A percentile compares a stretch with the other conserved stretches of the same genome.
These are phyloP conservation scores for Cheumatopsyche charites DNA, from an alignment of 1,140 invertebrate species.

Conservation along the genomic window DNA sequence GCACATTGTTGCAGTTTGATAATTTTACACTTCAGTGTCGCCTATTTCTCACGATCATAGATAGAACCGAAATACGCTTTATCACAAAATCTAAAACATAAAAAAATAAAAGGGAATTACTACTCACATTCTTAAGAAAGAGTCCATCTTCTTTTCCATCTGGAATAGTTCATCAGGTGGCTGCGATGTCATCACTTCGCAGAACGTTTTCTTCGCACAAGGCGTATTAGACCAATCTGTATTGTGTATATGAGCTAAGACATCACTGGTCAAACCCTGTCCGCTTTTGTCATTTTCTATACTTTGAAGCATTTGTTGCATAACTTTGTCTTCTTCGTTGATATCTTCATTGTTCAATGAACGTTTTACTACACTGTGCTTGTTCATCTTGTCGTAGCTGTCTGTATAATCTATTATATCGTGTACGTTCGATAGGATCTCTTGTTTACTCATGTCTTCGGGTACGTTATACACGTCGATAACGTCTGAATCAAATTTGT, in stretches of 20 bases:
- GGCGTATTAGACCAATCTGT: slow-evolving; percentile 74
- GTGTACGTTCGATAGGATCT: slow-evolving; percentile 39
- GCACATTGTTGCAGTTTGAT: slow-evolving; percentile 19
- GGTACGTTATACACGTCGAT: slow-evolving; percentile 43
- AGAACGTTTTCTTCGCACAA: slow-evolving; percentile 77
- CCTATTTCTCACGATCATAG: slow-evolving; percentile 7
- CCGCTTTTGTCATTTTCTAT: slow-evolving; percentile 59
- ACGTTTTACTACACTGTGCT: slow-evolving; percentile 48
- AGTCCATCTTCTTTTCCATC: slow-evolving; percentile 81
- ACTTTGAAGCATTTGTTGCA: slow-evolving; percentile 56
- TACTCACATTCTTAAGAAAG: slow-evolving; percentile 73
- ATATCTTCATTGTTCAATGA: slow-evolving; percentile 25
- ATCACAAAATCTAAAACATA: neutral
- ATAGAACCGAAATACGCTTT: neutral
- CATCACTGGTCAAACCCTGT: slow-evolving; percentile 62
- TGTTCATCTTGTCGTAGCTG: slow-evolving; percentile 25
- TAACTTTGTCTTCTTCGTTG: slow-evolving; percentile 52
- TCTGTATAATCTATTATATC: slow-evolving; percentile 44
- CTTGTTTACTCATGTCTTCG: slow-evolving; percentile 33
- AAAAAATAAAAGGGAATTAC: neutral
- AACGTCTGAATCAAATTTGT: slow-evolving; percentile 45
- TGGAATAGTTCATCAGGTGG: slow-evolving; percentile 67
- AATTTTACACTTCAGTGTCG: neutral
- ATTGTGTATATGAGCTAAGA: slow-evolving; percentile 53
- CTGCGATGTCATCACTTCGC: slow-evolving; percentile 72